A percentile compares a stretch with the other conserved stretches of the same genome.
Evolutionary conservation across 2,113 vertebrate genomes (phyloP).

Genomic region (Uria lomvia): DNA sequence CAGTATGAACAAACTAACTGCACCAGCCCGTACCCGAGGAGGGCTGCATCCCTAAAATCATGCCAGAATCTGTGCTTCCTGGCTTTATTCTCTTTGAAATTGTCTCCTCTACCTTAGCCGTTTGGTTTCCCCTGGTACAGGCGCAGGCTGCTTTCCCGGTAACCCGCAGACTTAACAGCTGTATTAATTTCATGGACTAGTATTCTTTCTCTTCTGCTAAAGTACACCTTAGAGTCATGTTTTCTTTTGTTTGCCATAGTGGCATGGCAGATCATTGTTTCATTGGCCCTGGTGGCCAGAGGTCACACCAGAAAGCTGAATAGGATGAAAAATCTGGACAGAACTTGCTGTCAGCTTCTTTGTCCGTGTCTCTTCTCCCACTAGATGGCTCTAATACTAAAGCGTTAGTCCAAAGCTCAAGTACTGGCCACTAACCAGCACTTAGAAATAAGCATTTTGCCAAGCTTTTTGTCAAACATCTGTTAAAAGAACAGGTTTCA

Average conservation of each 20-base stretch:
- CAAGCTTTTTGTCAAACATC: background rate
- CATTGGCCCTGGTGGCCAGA: fast-evolving
- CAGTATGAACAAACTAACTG: background rate
- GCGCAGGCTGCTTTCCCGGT: background rate
- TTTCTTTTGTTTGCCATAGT: background rate
- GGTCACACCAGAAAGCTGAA: background rate
- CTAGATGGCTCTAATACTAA: slow-evolving; percentile 54
- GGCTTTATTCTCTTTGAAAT: background rate
- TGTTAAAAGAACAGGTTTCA: background rate
- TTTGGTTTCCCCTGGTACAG: background rate
- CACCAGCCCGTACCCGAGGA: background rate
- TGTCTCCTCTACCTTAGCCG: background rate
- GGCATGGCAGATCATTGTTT: background rate
- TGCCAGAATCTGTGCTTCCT: background rate
- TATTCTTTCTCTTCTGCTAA: background rate
- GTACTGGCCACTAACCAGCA: background rate
- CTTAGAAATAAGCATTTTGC: background rate
- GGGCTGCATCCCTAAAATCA: background rate
- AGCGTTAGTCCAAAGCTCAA: background rate
- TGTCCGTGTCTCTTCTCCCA: background rate
- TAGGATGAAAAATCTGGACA: fast-evolving
- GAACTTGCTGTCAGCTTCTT: fast-evolving
- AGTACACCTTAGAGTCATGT: fast-evolving
- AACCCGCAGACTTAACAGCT: background rate
- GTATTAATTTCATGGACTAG: background rate